Percentiles rank a stretch among this genome's conserved stretches.
phyloP scores from a whole-genome alignment of 2,888 invertebrate genomes.

The Camptogramma bilineatum region DNA sequence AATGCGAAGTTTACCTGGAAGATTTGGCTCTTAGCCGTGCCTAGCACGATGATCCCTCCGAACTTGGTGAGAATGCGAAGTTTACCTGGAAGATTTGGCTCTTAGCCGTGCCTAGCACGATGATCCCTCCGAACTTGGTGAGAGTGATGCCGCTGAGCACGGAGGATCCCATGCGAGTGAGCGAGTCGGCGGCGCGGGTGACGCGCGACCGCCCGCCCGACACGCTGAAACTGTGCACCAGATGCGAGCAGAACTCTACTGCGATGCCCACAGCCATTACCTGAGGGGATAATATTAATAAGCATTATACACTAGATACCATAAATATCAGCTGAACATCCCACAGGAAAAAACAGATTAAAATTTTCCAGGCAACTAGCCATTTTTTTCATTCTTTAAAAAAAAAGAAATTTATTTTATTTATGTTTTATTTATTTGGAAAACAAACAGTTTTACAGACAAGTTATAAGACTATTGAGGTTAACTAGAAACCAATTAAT shows the following conservation, averaged over 20 bases:
- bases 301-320: no score
- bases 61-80: constrained; percentile 97
- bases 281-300: constrained; percentile 35
- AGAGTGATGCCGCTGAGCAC: constrained; percentile 99
- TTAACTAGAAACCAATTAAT: no score
- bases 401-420: no score
- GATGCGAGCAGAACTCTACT: constrained; percentile 99
- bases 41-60: constrained; percentile 98
- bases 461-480: no score
- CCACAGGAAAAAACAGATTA: no score
- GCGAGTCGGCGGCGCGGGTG: constrained; percentile 92
- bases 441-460: no score
- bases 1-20: constrained; percentile 70
- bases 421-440: no score
- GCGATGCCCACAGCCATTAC: constrained; percentile 99
- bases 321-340: no score
- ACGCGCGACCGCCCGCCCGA: constrained; percentile 89
- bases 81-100: constrained; percentile 96
- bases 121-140: constrained; percentile 98
- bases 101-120: constrained; percentile 98
- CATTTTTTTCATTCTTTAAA: no score
- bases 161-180: constrained; percentile 97
- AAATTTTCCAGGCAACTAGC: no score
- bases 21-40: constrained; percentile 98
- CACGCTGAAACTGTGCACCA: constrained; percentile 96